Evolutionary conservation across 2,888 invertebrate species (phyloP).

Genomic region (Nomada flava): DNA sequence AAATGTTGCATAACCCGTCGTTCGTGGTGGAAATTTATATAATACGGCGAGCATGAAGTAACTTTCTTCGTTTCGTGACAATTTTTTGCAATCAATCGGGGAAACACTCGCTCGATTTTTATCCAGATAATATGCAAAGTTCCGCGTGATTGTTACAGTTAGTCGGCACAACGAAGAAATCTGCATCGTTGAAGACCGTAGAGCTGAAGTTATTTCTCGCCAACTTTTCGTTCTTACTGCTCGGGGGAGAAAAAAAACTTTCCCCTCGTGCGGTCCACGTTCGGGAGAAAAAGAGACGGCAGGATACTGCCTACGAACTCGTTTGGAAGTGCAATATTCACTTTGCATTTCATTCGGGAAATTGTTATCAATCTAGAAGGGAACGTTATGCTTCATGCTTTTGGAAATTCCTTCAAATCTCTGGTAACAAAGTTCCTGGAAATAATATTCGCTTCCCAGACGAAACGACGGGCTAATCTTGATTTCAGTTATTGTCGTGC

Average conservation of each 20-base stretch:
- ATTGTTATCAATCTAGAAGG: conserved; percentile 65
- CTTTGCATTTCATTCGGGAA: conserved; percentile 63
- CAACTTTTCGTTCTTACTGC: conserved; percentile 36
- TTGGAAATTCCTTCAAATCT: conserved; percentile 46
- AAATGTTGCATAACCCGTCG: background rate
- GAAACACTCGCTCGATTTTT: background rate
- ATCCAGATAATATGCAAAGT: background rate
- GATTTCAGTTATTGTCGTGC: conserved; percentile 13
- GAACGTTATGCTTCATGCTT: conserved; percentile 34
- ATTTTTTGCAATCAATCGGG: conserved; percentile 7
- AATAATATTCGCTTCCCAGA: conserved; percentile 38
- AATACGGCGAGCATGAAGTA: background rate
- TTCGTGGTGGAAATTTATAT: background rate
- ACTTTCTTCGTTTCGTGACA: background rate
- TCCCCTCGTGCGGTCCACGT: conserved; percentile 2
- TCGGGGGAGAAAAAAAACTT: background rate
- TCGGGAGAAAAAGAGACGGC: conserved; percentile 29
- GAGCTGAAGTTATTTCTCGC: conserved; percentile 28
- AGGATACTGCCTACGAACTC: conserved; percentile 49
- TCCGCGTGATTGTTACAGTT: conserved; percentile 17
- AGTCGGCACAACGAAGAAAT: conserved; percentile 21
- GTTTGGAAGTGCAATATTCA: conserved; percentile 52
- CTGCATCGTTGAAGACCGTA: conserved; percentile 28
- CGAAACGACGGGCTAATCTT: conserved; percentile 41
- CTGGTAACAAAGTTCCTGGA: conserved; percentile 20